phyloP scores from a whole-genome alignment of 2,797 vertebrate genomes.

The Australoheros facetus region DNA sequence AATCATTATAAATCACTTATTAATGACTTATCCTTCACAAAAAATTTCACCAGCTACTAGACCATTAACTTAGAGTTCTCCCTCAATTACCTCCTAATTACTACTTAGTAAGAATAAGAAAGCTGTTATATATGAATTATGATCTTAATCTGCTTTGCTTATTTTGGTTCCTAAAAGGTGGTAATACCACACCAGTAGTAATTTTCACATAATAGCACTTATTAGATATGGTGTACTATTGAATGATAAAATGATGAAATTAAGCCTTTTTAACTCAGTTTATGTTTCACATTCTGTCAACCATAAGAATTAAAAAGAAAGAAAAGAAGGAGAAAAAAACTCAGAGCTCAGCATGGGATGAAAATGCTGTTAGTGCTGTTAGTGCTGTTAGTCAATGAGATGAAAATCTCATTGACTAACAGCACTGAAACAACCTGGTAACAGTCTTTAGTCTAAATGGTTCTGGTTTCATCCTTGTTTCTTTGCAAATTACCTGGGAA shows the following conservation, averaged over 20 bases:
- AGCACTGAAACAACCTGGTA: neutral
- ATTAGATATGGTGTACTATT: neutral
- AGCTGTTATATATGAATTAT: conserved; percentile 1
- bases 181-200: neutral
- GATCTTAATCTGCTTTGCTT: neutral
- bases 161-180: neutral
- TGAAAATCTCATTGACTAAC: neutral
- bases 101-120: neutral
- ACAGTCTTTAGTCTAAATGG: neutral
- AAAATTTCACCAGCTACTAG: neutral
- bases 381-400: no score
- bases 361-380: no score
- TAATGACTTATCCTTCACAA: neutral
- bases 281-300: neutral
- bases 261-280: neutral
- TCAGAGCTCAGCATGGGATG: neutral
- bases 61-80: neutral
- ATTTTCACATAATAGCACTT: neutral
- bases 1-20: conserved; percentile 7
- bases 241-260: neutral
- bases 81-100: conserved; percentile 14
- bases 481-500: neutral
- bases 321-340: neutral
- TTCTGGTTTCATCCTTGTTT: neutral
- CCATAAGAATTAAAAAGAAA: neutral